phyloP scores from a whole-genome alignment of 2,888 invertebrate species.

The Drosophila stalkeri region DNA sequence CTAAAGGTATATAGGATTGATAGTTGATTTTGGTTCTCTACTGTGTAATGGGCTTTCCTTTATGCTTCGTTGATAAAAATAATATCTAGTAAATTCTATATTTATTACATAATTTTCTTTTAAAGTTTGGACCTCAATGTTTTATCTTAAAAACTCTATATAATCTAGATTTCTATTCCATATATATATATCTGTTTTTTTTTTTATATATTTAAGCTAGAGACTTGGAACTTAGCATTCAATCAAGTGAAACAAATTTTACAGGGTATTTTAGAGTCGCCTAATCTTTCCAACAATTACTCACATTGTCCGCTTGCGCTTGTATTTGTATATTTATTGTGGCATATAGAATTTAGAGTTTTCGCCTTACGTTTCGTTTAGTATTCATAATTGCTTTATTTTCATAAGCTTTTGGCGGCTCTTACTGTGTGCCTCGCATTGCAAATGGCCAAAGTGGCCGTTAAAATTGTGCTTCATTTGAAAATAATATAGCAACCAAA shows the following conservation, averaged over 20 bases:
- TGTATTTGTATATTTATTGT: conserved; percentile 26
- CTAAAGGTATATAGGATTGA: background rate
- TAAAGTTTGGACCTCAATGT: no score
- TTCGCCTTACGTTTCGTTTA: conserved; percentile 59
- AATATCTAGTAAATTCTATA: no score
- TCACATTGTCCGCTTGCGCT: conserved; percentile 8
- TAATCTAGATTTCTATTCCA: no score
- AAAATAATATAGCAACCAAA: conserved; percentile 43
- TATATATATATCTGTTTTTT: no score
- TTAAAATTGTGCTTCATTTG: conserved; percentile 52
- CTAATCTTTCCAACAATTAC: rapidly evolving
- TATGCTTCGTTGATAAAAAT: no score
- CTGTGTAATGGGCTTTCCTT: no score
- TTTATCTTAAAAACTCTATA: no score
- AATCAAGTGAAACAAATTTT: no score
- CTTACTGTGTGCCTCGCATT: conserved; percentile 65
- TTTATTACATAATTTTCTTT: no score
- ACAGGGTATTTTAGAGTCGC: conserved; percentile 15
- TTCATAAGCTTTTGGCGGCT: conserved; percentile 56
- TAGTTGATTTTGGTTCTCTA: no score
- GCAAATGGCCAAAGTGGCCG: conserved; percentile 64
- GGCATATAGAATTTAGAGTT: conserved; percentile 55
- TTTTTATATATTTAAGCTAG: no score
- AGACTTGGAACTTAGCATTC: no score
- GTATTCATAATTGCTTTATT: conserved; percentile 74